phyloP scores from a whole-genome alignment of 2,797 vertebrate genomes.

The Argya squamiceps region DNA sequence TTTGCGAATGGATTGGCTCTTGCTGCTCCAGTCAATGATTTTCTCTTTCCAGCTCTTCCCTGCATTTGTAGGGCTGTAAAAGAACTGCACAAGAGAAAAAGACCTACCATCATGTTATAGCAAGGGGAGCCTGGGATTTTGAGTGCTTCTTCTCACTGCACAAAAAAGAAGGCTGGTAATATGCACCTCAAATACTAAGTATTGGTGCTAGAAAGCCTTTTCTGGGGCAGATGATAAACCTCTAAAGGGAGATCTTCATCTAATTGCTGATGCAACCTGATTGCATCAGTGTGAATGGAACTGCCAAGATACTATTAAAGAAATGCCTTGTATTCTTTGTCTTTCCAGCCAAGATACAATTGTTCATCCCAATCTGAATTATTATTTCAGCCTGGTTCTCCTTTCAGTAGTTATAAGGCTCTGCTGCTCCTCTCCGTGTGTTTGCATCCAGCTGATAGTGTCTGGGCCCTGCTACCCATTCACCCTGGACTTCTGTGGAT shows the following conservation, averaged over 20 bases:
- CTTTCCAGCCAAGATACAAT: background rate
- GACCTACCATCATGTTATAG: background rate
- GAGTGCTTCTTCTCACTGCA: background rate
- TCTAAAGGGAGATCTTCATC: background rate
- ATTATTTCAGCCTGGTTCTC: background rate
- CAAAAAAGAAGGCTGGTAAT: background rate
- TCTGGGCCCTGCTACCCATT: background rate
- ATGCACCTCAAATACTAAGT: background rate
- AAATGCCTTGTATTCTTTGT: background rate
- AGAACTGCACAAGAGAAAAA: background rate
- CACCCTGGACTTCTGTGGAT: background rate
- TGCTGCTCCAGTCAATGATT: background rate
- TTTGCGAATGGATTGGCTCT: background rate
- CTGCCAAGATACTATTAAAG: conserved; percentile 20
- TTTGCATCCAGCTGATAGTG: background rate
- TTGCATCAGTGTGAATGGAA: conserved; percentile 14
- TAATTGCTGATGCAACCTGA: background rate
- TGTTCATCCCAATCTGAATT: background rate
- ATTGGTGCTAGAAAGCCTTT: background rate
- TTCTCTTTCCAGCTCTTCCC: background rate
- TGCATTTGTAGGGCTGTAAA: background rate
- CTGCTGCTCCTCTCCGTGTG: background rate
- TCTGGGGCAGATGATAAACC: background rate
- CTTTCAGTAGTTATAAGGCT: background rate
- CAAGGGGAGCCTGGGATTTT: background rate